Evolutionary conservation across 2,888 invertebrate genomes (phyloP).

Genomic region (Perizoma flavofasciatum): DNA sequence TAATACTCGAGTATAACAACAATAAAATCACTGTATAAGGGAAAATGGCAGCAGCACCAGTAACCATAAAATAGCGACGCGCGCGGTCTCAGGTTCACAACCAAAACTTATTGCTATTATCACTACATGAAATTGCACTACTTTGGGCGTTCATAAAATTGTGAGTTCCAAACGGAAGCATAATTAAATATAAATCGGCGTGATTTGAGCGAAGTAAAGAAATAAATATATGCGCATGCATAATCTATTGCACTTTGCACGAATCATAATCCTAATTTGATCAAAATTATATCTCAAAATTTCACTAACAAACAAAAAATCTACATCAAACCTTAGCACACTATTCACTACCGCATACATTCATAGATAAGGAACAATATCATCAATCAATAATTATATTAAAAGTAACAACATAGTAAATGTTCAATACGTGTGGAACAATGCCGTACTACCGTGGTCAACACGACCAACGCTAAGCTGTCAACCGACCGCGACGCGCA

Average conservation of each 20-base stretch:
- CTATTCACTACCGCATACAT: constrained; percentile 82
- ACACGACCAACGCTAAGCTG: constrained; percentile 19
- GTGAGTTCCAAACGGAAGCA: constrained; percentile 65
- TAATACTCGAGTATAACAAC: constrained; percentile 79
- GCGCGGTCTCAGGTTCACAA: constrained; percentile 74
- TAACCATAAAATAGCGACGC: constrained; percentile 61
- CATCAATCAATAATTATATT: constrained; percentile 68
- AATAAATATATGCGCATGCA: constrained; percentile 59
- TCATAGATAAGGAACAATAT: constrained; percentile 82
- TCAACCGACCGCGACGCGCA: too few species aligned
- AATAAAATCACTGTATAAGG: constrained; percentile 72
- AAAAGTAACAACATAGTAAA: constrained; percentile 61
- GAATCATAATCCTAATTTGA: constrained; percentile 71
- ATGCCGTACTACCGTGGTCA: constrained; percentile 31
- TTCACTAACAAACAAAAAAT: constrained; percentile 77
- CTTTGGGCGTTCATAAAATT: constrained; percentile 67
- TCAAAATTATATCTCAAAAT: constrained; percentile 78
- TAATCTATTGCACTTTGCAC: constrained; percentile 66
- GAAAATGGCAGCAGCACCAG: constrained; percentile 72
- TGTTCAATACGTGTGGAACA: constrained; percentile 52
- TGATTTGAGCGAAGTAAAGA: constrained; percentile 66
- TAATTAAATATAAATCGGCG: constrained; percentile 56
- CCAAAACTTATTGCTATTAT: constrained; percentile 83
- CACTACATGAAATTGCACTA: constrained; percentile 79
- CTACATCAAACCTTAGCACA: constrained; percentile 83